Base-by-base conservation (phyloP, 2,797 vertebrate species). In the Anableps anableps region DNA sequence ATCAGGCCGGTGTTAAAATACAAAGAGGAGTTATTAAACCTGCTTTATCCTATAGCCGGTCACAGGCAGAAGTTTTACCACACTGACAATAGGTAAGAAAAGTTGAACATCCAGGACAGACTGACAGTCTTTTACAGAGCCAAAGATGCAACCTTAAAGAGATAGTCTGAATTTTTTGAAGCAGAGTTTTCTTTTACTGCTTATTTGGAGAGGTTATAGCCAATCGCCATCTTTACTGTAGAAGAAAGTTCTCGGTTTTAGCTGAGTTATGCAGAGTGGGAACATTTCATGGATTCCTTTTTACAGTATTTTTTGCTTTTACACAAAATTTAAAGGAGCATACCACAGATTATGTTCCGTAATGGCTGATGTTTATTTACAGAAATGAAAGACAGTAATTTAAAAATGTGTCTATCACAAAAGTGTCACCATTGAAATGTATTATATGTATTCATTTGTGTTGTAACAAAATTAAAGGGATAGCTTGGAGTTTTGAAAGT, bases 1-100 rank as follows among this genome's bases (percentile, higher is more conserved):
- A 78, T 80, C 68, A 79, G 55, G 62, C 74, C 50, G 31, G 31
- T 36, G 34, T 76, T 82, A 64, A 43, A 66, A 26, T 36, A 43
- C 60, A 60, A 17, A 64, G 19, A 73, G 50, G 31, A 72, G 31
- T 68, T 60, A 23, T 77, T 36, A 83, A 53, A 34, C 36, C 62
- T 55, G 62, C 21, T 55, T 68, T 47, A 36, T 45, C 19, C 73
- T 58, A 29, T 26, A 26, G 48, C 53, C 36, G 62, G 48, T 45
- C 21, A 43, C 21, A 36, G 31, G 19, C 41, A 45, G 21, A 31
- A 36, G n/a, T 10, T n/a, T 60, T 23, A 29, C 29, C 7, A 4
- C 10, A 16, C 43, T 64, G 34, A 79, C n/a, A 34, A 26, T 23
- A 36, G 17, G 8, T 64, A 31, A 50, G 71, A 79, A 31, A 19